These are phyloP conservation scores for Setipinna tenuifilis DNA, from an alignment of 2,797 vertebrate genomes.

Conservation along the genomic window DNA sequence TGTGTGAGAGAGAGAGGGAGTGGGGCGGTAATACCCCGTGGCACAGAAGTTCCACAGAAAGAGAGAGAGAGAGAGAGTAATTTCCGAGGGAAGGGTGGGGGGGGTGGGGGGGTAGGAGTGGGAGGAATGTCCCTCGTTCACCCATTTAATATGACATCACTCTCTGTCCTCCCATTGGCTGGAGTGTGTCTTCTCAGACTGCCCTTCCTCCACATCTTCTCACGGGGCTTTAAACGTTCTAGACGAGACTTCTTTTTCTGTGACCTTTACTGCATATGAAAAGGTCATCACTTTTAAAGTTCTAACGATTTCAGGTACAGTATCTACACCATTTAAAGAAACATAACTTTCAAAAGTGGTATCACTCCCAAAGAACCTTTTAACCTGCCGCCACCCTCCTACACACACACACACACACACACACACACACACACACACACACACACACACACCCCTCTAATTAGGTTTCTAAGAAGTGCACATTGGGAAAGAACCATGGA, in stretches of 20 bases:
- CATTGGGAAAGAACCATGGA: neutral
- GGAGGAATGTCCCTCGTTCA: neutral
- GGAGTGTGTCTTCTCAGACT: neutral
- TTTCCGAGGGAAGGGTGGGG: neutral
- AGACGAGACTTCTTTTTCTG: neutral
- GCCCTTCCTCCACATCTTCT: neutral
- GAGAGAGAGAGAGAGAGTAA: neutral
- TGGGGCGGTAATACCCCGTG: too few species aligned
- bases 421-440: conserved; percentile 19
- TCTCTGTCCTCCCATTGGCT: neutral
- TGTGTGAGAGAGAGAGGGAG: too few species aligned
- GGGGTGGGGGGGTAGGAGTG: neutral
- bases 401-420: conserved; percentile 14
- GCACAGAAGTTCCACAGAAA: neutral
- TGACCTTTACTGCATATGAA: neutral
- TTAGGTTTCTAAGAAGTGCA: neutral
- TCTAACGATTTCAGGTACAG: neutral
- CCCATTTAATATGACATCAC: neutral
- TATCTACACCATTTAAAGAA: neutral
- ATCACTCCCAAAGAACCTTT: neutral
- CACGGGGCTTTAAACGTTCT: neutral
- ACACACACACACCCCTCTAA: neutral
- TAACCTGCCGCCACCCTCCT: too few species aligned
- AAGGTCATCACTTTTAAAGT: neutral
- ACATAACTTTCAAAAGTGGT: neutral